phyloP scores from a whole-genome alignment of 2,113 vertebrate genomes.

The Gallinago paraguaiae region DNA sequence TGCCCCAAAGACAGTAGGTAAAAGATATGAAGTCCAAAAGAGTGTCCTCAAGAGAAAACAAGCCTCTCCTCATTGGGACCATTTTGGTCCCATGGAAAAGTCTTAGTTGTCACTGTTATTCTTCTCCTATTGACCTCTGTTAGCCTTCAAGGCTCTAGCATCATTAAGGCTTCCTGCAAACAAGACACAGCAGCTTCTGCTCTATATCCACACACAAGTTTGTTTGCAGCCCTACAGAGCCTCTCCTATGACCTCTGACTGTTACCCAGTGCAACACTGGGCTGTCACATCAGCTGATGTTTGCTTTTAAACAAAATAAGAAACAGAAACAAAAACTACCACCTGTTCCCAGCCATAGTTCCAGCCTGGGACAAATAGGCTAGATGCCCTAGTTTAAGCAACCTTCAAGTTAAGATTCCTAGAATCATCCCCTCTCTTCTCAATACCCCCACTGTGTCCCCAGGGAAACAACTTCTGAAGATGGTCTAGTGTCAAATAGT shows the following conservation, averaged over 20 bases:
- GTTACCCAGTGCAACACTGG: neutral
- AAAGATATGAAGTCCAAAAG: neutral
- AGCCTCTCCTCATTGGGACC: neutral
- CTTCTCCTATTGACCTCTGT: neutral
- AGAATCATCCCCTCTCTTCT: neutral
- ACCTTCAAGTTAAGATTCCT: neutral
- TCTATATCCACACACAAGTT: neutral
- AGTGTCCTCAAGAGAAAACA: neutral
- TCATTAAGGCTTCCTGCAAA: neutral
- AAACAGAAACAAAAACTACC: neutral
- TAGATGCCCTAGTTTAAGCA: neutral
- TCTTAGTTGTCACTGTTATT: neutral
- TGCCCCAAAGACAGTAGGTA: neutral
- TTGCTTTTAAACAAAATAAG: neutral
- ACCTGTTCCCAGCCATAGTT: neutral
- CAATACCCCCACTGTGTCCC: neutral
- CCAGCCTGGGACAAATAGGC: neutral
- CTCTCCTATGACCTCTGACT: neutral
- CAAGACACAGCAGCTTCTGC: neutral
- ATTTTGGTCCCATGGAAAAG: neutral
- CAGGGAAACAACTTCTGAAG: neutral
- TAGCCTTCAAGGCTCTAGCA: neutral
- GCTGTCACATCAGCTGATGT: neutral
- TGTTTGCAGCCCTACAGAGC: neutral
- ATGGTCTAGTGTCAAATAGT: neutral